Evolutionary conservation across 2,797 vertebrate species (phyloP).

Genomic region (Phrynocephalus forsythii): DNA sequence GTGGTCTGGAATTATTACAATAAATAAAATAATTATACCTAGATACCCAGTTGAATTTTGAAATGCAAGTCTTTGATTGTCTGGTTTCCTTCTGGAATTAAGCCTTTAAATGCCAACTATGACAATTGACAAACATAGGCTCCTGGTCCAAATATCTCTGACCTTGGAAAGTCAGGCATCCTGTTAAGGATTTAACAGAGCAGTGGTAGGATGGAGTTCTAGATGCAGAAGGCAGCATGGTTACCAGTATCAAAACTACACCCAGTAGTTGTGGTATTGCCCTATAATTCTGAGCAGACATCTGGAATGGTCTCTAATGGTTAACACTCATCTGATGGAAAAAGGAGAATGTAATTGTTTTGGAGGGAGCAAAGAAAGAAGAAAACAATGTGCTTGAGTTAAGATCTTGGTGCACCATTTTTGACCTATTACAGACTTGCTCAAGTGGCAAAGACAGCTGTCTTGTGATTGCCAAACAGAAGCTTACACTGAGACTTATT

Average conservation of each 20-base stretch:
- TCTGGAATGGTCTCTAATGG: neutral
- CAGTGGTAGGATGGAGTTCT: neutral
- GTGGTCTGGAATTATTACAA: too few species aligned
- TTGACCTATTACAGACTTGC: constrained; percentile 48
- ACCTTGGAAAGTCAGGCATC: too few species aligned
- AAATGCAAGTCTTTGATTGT: too few species aligned
- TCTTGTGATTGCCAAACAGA: neutral
- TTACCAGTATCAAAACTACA: neutral
- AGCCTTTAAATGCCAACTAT: too few species aligned
- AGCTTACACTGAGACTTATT: neutral
- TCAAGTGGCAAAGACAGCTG: neutral
- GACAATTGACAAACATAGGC: too few species aligned
- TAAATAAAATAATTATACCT: too few species aligned
- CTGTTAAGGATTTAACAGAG: too few species aligned
- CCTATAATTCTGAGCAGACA: constrained; percentile 23
- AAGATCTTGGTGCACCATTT: constrained; percentile 39
- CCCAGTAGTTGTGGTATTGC: neutral
- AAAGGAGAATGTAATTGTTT: neutral
- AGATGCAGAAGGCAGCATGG: neutral
- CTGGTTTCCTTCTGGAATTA: too few species aligned
- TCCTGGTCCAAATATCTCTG: too few species aligned
- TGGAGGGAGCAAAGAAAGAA: neutral
- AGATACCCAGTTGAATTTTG: too few species aligned
- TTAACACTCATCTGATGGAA: neutral
- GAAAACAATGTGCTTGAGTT: constrained; percentile 12